These are phyloP conservation scores for Brenthis ino DNA, from an alignment of 2,888 invertebrate genomes.

Conservation along the genomic window DNA sequence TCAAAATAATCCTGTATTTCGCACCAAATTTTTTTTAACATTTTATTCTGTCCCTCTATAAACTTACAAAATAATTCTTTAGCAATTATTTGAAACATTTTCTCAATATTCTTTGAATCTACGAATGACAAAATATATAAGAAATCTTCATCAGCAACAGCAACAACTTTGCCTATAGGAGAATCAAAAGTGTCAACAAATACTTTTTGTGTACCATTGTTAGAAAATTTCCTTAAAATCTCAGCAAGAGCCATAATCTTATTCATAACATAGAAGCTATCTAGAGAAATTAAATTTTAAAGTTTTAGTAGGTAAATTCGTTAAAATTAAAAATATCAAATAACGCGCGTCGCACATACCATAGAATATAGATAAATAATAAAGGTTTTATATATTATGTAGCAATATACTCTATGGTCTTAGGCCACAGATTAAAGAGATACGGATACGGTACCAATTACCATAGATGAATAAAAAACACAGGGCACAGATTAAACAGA, in stretches of 20 bases:
- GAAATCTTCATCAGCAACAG: slow-evolving; percentile 61
- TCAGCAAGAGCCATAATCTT: slow-evolving; percentile 40
- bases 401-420: no score
- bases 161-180: slow-evolving; percentile 59
- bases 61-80: slow-evolving; percentile 52
- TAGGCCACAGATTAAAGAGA: no score
- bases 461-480: no score
- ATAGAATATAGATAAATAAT: no score
- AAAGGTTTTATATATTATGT: no score
- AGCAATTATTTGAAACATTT: slow-evolving; percentile 52
- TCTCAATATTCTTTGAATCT: slow-evolving; percentile 62
- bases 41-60: slow-evolving; percentile 52
- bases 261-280: no score
- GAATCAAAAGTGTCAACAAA: slow-evolving; percentile 51
- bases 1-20: slow-evolving; percentile 59
- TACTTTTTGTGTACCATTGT: slow-evolving; percentile 40
- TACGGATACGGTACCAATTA: no score
- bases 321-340: no score
- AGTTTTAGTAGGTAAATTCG: no score
- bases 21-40: slow-evolving; percentile 51
- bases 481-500: no score
- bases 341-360: no score
- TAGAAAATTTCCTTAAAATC: slow-evolving; percentile 45
- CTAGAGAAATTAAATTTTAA: no score
- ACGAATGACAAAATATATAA: slow-evolving; percentile 61